Conservation (phyloP, 2,888 invertebrate species). For the Drosophila rubida region DNA sequence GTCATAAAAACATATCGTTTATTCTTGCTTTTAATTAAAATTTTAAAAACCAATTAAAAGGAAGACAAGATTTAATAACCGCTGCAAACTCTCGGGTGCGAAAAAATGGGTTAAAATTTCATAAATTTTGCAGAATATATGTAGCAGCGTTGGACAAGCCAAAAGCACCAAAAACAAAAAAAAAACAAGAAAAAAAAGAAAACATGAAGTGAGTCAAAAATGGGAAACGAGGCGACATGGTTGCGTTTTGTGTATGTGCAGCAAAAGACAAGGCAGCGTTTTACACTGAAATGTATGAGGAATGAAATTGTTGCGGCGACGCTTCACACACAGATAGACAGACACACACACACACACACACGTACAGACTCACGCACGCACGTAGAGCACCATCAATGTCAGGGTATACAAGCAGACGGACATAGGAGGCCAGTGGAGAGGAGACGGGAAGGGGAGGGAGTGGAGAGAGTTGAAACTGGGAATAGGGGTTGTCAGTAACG, state of each 20-base stretch:
- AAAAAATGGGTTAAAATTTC: conserved; percentile 65
- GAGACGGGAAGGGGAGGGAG: conserved; percentile 20
- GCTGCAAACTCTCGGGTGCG: conserved; percentile 3
- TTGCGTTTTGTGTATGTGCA: conserved; percentile 27
- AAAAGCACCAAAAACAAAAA: conserved; percentile 16
- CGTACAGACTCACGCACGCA: conserved; percentile 1
- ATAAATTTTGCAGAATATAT: conserved; percentile 69
- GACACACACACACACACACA: conserved; percentile 13
- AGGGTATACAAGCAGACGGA: conserved; percentile 40
- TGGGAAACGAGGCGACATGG: conserved; percentile 29
- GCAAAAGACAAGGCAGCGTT: conserved; percentile 34
- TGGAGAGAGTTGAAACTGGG: conserved; percentile 36
- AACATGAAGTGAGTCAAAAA: conserved; percentile 11
- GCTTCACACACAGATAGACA: conserved; percentile 19
- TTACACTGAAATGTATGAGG: conserved; percentile 58
- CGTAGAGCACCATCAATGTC: conserved; percentile 66
- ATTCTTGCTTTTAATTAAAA: conserved; percentile 60
- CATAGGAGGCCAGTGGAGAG: conserved; percentile 1
- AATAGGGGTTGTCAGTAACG: conserved; percentile 62
- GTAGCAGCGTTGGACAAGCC: conserved; percentile 44
- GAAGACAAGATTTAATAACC: conserved; percentile 60
- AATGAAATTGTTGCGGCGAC: conserved; percentile 70
- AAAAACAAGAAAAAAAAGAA: not conserved
- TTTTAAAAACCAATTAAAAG: conserved; percentile 61
- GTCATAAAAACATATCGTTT: conserved; percentile 36